A percentile compares a stretch with the other conserved stretches of the same genome.
phyloP scores from a whole-genome alignment of 2,113 vertebrate species.

The Bucco capensis region DNA sequence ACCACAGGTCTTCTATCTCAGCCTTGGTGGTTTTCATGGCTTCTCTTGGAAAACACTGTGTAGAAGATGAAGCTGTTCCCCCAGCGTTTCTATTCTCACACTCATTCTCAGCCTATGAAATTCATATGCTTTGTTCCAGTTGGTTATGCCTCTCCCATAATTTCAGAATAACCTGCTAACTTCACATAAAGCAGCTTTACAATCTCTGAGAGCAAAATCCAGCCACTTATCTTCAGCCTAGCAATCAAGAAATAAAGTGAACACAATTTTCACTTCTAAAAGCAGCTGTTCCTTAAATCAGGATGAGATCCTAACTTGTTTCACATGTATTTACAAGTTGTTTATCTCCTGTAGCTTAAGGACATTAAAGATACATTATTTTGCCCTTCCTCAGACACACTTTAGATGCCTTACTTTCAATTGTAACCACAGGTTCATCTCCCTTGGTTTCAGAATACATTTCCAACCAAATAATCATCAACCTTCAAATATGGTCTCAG shows the following conservation, averaged over 20 bases:
- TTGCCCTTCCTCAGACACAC: neutral
- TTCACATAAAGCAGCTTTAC: constrained; percentile 8
- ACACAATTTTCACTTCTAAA: constrained; percentile 2
- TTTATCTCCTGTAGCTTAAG: neutral
- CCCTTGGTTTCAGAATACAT: neutral
- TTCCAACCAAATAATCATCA: constrained; percentile 26
- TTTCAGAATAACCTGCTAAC: neutral
- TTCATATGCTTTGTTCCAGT: neutral
- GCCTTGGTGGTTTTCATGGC: neutral
- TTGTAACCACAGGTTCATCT: neutral
- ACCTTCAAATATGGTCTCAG: constrained; percentile 1
- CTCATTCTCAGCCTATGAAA: neutral
- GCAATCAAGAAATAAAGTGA: neutral
- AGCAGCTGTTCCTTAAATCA: neutral
- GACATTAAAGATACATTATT: neutral
- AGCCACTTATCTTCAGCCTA: neutral
- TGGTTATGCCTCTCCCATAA: neutral
- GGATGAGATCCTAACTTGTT: neutral
- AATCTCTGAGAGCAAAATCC: neutral
- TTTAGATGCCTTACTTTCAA: neutral
- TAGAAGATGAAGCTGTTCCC: neutral
- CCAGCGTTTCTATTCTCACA: neutral
- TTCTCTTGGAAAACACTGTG: neutral
- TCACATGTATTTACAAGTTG: neutral
- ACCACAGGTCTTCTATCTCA: neutral